phyloP scores from a whole-genome alignment of 2,797 vertebrate species.

The Notamacropus eugenii region DNA sequence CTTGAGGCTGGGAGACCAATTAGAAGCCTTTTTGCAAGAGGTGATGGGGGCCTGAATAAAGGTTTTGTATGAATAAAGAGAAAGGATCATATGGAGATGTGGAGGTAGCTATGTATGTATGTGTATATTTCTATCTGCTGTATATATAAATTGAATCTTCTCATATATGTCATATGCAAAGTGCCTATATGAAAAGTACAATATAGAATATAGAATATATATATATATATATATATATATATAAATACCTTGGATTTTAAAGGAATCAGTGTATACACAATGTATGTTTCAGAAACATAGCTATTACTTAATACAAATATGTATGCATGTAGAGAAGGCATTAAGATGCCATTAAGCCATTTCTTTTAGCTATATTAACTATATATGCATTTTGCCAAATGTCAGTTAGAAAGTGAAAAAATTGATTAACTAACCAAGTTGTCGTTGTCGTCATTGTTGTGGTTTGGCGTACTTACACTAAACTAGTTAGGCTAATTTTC shows the following conservation, averaged over 20 bases:
- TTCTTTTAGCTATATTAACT: not conserved
- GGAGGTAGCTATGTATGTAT: not conserved
- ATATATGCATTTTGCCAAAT: not conserved
- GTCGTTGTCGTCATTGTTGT: not conserved
- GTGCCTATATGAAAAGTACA: not conserved
- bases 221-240: not conserved
- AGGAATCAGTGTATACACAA: not conserved
- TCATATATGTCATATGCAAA: not conserved
- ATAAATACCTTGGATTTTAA: not conserved
- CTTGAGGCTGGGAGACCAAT: not conserved
- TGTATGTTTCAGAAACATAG: not conserved
- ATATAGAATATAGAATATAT: not conserved
- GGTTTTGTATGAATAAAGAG: not conserved
- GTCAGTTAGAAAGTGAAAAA: not conserved
- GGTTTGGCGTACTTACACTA: not conserved
- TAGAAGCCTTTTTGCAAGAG: not conserved
- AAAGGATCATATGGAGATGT: not conserved
- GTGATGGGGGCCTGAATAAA: not conserved
- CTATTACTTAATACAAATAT: not conserved
- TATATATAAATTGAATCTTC: not conserved
- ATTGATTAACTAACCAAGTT: not conserved
- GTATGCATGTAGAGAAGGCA: not conserved
- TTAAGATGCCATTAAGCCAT: not conserved
- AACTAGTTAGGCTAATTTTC: not conserved
- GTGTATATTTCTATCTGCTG: not conserved